Conservation (phyloP, 2,888 invertebrate genomes). For the Endotricha flammealis region DNA sequence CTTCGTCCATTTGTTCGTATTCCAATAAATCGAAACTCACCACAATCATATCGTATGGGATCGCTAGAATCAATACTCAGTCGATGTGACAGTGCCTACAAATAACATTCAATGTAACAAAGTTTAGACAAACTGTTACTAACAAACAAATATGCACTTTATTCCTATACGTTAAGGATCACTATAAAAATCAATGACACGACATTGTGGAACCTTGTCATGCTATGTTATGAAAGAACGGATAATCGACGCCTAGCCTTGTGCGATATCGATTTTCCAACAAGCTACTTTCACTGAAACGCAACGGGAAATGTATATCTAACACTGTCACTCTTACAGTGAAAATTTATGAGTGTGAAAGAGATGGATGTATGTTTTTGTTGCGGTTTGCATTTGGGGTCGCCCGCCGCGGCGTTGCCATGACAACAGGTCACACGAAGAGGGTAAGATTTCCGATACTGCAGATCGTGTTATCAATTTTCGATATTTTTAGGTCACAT, state of each 20-base stretch:
- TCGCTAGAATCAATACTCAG: constrained; percentile 71
- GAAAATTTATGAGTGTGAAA: constrained; percentile 24
- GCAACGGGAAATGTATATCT: constrained; percentile 24
- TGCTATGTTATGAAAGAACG: constrained; percentile 34
- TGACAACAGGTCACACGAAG: constrained; percentile 49
- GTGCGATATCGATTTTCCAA: constrained; percentile 78
- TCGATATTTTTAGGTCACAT: constrained; percentile 61
- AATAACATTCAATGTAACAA: constrained; percentile 15
- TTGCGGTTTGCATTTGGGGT: constrained; percentile 31
- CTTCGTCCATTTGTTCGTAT: no score
- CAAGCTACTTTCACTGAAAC: constrained; percentile 47
- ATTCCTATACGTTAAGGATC: not conserved
- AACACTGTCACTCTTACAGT: constrained; percentile 32
- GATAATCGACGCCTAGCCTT: constrained; percentile 78
- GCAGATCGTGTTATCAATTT: constrained; percentile 51
- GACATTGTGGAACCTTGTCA: constrained; percentile 26
- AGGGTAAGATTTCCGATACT: constrained; percentile 71
- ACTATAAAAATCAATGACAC: no score
- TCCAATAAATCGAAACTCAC: constrained; percentile 60
- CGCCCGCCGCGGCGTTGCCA: constrained; percentile 53
- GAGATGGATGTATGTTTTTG: constrained; percentile 26
- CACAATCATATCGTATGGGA: constrained; percentile 35
- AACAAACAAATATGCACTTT: constrained; percentile 19
- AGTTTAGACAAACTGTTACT: constrained; percentile 13
- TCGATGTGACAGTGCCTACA: constrained; percentile 37